phyloP scores from a whole-genome alignment of 1,140 invertebrate species.

The Telenomus remus region DNA sequence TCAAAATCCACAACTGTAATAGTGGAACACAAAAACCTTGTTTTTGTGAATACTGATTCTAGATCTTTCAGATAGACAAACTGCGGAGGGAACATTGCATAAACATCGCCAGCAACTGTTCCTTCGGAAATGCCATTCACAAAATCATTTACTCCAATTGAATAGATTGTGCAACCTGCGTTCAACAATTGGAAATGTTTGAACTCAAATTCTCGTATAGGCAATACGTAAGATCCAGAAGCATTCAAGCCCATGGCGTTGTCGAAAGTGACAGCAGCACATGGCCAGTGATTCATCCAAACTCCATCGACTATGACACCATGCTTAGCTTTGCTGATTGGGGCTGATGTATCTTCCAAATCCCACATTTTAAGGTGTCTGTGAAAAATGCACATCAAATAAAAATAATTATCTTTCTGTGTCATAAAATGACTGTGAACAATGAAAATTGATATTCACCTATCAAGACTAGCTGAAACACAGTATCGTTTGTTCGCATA shows the following conservation, averaged over 20 bases:
- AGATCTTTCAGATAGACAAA: slow-evolving; percentile 65
- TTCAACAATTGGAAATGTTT: slow-evolving; percentile 66
- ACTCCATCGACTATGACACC: slow-evolving; percentile 67
- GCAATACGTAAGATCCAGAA: slow-evolving; percentile 66
- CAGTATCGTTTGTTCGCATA: slow-evolving; percentile 68
- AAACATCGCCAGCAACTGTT: slow-evolving; percentile 72
- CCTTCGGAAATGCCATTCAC: slow-evolving; percentile 72
- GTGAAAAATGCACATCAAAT: not conserved
- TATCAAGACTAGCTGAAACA: slow-evolving; percentile 72
- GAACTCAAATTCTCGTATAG: slow-evolving; percentile 68
- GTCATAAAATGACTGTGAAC: too few relatives aligned
- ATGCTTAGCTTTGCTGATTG: slow-evolving; percentile 61
- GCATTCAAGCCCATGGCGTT: slow-evolving; percentile 67
- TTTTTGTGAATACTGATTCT: slow-evolving; percentile 64
- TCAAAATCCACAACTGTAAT: slow-evolving; percentile 53
- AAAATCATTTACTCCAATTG: slow-evolving; percentile 65
- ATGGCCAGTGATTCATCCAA: slow-evolving; percentile 73
- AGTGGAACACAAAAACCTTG: slow-evolving; percentile 57
- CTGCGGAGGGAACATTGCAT: slow-evolving; percentile 70
- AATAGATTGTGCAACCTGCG: slow-evolving; percentile 68
- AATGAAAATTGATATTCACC: slow-evolving; percentile 29
- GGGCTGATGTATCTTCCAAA: slow-evolving; percentile 66
- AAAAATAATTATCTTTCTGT: too few relatives aligned
- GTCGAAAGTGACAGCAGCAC: slow-evolving; percentile 66
- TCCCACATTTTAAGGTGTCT: slow-evolving; percentile 74